These are phyloP conservation scores for Acrocephalus arundinaceus DNA, from an alignment of 2,113 vertebrate species.

Conservation along the genomic window DNA sequence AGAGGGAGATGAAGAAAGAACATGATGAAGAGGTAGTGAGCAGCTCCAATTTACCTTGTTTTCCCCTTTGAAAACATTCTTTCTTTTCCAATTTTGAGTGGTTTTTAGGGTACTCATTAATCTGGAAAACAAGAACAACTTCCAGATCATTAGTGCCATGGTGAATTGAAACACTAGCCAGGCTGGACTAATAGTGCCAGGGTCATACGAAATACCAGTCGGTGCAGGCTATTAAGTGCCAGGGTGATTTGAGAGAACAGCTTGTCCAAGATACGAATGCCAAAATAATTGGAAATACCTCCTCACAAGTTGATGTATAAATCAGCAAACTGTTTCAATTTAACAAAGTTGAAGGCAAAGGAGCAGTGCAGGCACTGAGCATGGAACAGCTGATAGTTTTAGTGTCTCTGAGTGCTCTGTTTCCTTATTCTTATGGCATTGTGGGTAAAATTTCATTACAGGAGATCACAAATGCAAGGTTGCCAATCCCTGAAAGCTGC, in stretches of 20 bases:
- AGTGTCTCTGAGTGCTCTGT: not conserved
- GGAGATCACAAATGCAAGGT: not conserved
- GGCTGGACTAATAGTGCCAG: constrained; percentile 73
- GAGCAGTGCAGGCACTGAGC: not conserved
- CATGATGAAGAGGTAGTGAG: not conserved
- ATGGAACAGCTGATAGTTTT: not conserved
- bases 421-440: constrained; percentile 4
- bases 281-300: constrained; percentile 78
- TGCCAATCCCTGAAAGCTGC: constrained; percentile 55
- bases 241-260: constrained; percentile 79
- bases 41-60: constrained; percentile 6
- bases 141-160: constrained; percentile 77
- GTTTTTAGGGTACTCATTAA: constrained; percentile 77
- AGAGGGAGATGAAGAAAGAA: not conserved
- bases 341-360: constrained; percentile 42
- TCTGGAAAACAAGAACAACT: constrained; percentile 75
- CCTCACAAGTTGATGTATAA: constrained; percentile 65
- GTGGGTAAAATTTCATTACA: constrained; percentile 40
- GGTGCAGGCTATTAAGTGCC: constrained; percentile 68
- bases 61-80: constrained; percentile 58
- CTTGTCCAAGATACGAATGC: constrained; percentile 75
- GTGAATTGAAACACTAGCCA: constrained; percentile 71
- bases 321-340: constrained; percentile 72
- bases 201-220: constrained; percentile 75
- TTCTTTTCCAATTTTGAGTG: constrained; percentile 67